These are phyloP conservation scores for Gallinago media DNA, from an alignment of 2,113 vertebrate species.

Conservation along the genomic window DNA sequence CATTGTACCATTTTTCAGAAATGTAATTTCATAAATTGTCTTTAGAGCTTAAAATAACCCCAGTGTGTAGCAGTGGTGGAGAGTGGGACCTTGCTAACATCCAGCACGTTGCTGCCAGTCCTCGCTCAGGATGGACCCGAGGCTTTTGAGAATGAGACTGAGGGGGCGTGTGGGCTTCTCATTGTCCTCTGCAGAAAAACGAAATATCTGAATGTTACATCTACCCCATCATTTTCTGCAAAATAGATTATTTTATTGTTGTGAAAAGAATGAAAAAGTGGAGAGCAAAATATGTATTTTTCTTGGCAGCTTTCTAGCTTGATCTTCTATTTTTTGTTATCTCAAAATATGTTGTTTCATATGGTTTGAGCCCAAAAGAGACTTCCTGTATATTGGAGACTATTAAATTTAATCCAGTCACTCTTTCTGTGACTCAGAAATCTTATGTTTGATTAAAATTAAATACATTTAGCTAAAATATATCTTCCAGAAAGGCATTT, in stretches of 20 bases:
- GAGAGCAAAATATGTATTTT: neutral
- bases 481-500: neutral
- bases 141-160: neutral
- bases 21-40: conserved; percentile 31
- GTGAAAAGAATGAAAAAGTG: neutral
- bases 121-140: rapidly evolving
- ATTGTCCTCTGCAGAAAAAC: neutral
- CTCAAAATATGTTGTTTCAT: neutral
- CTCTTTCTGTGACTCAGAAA: neutral
- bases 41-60: conserved; percentile 6
- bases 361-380: neutral
- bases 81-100: neutral
- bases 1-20: conserved; percentile 3
- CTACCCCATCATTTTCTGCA: neutral
- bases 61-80: neutral
- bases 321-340: neutral
- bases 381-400: neutral
- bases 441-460: conserved; percentile 12
- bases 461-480: neutral
- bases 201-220: neutral
- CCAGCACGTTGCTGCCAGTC: neutral
- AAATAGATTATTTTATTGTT: neutral
- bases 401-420: conserved; percentile 18
- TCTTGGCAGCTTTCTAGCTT: neutral
- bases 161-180: neutral